Percentiles rank a stretch among this genome's conserved stretches.
Evolutionary conservation across 2,113 vertebrate genomes (phyloP).

Genomic region (Grammomys surdaster): DNA sequence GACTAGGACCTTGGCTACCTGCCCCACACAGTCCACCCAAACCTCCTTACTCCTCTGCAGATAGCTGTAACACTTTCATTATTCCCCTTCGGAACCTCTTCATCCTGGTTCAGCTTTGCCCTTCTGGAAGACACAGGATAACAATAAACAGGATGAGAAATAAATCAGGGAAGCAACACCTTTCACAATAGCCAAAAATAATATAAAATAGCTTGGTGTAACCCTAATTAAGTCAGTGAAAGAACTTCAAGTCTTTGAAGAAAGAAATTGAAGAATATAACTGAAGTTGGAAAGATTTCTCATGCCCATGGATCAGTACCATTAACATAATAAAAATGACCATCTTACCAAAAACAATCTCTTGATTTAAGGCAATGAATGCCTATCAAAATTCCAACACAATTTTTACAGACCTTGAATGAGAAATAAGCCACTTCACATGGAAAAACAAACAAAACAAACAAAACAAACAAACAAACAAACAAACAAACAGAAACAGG

Average conservation of each 20-base stretch:
- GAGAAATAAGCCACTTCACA: not conserved
- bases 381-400: not conserved
- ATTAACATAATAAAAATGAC: not conserved
- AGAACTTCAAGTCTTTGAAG: not conserved
- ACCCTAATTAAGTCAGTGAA: not conserved
- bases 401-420: not conserved
- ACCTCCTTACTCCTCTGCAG: too few species aligned
- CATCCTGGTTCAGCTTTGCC: too few species aligned
- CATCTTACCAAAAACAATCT: not conserved
- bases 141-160: not conserved
- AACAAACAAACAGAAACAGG: not conserved
- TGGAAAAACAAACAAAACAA: not conserved
- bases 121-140: too few species aligned
- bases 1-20: too few species aligned
- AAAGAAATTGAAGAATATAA: not conserved
- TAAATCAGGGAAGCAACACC: not conserved
- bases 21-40: too few species aligned
- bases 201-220: not conserved
- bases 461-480: too few species aligned
- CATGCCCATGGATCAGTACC: not conserved
- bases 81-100: too few species aligned
- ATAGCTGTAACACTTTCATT: too few species aligned
- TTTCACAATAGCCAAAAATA: not conserved
- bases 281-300: not conserved
- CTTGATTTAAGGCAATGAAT: not conserved